Evolutionary conservation across 1,140 invertebrate species (phyloP).

Genomic region (Bombus huntii): DNA sequence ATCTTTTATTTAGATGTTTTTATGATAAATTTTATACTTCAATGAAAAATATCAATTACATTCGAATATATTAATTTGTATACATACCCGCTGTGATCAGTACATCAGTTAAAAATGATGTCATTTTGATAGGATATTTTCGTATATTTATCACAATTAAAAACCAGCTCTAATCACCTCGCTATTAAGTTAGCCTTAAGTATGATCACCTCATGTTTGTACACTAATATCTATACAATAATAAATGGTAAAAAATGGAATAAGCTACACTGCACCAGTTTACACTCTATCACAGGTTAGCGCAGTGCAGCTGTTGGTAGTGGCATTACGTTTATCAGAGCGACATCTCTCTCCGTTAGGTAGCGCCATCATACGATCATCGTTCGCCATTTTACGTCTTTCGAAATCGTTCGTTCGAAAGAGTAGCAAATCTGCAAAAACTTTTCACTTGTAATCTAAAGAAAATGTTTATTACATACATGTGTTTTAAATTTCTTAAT

Average conservation of each 20-base stretch:
- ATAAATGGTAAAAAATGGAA: background rate
- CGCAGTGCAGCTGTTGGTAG: too few relatives aligned
- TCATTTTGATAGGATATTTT: conserved; percentile 54
- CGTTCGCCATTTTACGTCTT: background rate
- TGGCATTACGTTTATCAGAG: background rate
- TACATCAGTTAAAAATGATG: conserved; percentile 73
- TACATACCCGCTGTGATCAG: conserved; percentile 69
- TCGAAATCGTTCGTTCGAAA: background rate
- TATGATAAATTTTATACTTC: conserved; percentile 1
- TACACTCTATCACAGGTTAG: background rate
- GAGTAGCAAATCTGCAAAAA: too few relatives aligned
- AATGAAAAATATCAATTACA: background rate
- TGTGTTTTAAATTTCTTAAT: background rate
- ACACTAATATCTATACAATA: background rate
- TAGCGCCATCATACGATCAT: background rate
- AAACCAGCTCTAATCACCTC: background rate
- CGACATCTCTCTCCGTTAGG: background rate
- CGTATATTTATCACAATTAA: background rate
- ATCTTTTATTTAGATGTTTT: background rate
- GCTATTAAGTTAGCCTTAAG: too few relatives aligned
- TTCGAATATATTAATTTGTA: background rate
- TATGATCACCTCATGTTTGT: background rate
- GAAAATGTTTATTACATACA: background rate
- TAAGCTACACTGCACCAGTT: background rate
- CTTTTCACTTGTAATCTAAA: too few relatives aligned